A percentile compares a stretch with the other conserved stretches of the same genome.
Conservation (phyloP, 2,113 vertebrate species). For the Fulica atra region DNA sequence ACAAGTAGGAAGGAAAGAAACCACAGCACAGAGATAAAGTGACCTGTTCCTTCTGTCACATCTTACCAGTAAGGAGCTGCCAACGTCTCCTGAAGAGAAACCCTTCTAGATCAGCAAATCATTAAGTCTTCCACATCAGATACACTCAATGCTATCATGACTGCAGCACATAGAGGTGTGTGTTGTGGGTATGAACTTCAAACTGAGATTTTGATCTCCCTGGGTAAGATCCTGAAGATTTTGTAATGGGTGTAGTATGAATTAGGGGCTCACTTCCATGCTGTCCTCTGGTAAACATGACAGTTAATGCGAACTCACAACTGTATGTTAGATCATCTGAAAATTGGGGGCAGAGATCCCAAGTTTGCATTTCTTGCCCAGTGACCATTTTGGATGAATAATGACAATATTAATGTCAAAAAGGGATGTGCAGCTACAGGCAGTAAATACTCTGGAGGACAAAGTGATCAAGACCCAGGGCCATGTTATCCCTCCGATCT, state of each 20-base stretch:
- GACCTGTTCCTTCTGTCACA: neutral
- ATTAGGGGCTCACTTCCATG: neutral
- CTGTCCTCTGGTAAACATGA: neutral
- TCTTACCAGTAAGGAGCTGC: neutral
- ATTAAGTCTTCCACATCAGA: neutral
- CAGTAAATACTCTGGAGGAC: neutral
- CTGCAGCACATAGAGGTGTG: neutral
- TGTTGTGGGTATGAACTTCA: neutral
- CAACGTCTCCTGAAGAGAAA: neutral
- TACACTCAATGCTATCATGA: neutral
- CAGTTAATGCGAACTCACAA: neutral
- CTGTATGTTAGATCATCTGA: neutral
- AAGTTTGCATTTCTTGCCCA: neutral
- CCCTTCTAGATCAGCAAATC: neutral
- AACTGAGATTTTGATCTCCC: neutral
- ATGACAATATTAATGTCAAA: neutral
- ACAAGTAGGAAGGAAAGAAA: neutral
- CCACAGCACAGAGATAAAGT: neutral
- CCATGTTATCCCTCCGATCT: neutral
- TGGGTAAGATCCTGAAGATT: neutral
- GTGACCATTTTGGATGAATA: neutral
- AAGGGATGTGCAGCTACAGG: neutral
- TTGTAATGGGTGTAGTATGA: neutral
- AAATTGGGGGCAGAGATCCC: neutral
- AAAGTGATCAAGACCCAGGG: neutral